Evolutionary conservation across 2,888 invertebrate species (phyloP).

Genomic region (Drosophila anomelani): DNA sequence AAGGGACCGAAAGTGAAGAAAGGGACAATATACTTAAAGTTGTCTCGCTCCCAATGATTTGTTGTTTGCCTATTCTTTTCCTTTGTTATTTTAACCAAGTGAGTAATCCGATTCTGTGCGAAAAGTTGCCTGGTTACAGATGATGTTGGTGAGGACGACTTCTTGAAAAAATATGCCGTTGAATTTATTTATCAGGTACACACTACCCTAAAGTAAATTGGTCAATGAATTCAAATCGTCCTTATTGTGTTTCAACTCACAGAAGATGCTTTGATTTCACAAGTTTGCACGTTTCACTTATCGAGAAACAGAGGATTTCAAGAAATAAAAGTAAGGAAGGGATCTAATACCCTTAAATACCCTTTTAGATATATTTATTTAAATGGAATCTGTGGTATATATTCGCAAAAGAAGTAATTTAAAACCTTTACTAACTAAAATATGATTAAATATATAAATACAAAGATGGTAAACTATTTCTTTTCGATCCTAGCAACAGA

Average conservation of each 20-base stretch:
- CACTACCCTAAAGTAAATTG: slow-evolving; percentile 43
- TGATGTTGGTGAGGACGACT: slow-evolving; percentile 13
- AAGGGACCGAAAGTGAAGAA: slow-evolving; percentile 41
- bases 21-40: slow-evolving; percentile 45
- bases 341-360: neutral
- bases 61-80: slow-evolving; percentile 51
- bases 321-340: slow-evolving; percentile 38
- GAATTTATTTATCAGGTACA: slow-evolving; percentile 61
- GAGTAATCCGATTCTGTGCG: slow-evolving; percentile 68
- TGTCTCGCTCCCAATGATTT: slow-evolving; percentile 62
- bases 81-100: slow-evolving; percentile 79
- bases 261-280: slow-evolving; percentile 51
- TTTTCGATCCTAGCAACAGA: neutral
- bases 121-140: slow-evolving; percentile 61
- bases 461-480: neutral
- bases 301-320: slow-evolving; percentile 42
- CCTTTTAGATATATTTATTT: no score
- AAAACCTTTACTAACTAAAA: neutral
- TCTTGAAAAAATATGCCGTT: slow-evolving; percentile 17
- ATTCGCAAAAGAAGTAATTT: neutral
- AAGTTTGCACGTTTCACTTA: slow-evolving; percentile 53
- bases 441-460: neutral
- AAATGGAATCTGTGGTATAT: neutral
- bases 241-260: slow-evolving; percentile 22
- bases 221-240: slow-evolving; percentile 61